phyloP scores from a whole-genome alignment of 2,888 invertebrate genomes.

The Bimastos eiseni region DNA sequence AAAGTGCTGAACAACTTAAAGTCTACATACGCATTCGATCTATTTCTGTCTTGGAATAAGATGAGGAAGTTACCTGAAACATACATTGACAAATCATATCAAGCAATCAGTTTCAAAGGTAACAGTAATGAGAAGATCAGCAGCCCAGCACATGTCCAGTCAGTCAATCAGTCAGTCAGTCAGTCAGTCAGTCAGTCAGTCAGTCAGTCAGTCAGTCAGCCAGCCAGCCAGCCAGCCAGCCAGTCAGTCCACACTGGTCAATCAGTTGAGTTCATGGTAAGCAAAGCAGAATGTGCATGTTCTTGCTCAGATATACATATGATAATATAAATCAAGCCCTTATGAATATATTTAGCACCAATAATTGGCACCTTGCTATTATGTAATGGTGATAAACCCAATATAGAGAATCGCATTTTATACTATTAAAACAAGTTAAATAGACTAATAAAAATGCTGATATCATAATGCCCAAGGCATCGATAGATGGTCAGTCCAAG shows the following conservation, averaged over 20 bases:
- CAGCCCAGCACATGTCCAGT: not conserved
- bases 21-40: conserved; percentile 51
- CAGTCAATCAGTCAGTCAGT: not conserved
- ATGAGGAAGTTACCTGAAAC: conserved; percentile 51
- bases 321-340: no score
- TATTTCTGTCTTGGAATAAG: conserved; percentile 53
- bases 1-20: not conserved
- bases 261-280: not conserved
- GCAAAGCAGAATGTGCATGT: not conserved
- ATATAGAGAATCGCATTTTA: not conserved
- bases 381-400: no score
- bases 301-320: no score
- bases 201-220: not conserved
- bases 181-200: not conserved
- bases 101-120: not conserved
- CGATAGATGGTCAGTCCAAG: no score
- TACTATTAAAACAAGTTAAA: not conserved
- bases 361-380: not conserved
- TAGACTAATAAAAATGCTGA: no score
- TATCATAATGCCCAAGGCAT: no score
- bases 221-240: not conserved
- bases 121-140: conserved; percentile 7
- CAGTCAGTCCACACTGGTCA: not conserved
- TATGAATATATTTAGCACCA: not conserved
- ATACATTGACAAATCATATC: conserved; percentile 26